Conservation (phyloP, 2,888 invertebrate genomes). For the Aspidiotus rigidus region DNA sequence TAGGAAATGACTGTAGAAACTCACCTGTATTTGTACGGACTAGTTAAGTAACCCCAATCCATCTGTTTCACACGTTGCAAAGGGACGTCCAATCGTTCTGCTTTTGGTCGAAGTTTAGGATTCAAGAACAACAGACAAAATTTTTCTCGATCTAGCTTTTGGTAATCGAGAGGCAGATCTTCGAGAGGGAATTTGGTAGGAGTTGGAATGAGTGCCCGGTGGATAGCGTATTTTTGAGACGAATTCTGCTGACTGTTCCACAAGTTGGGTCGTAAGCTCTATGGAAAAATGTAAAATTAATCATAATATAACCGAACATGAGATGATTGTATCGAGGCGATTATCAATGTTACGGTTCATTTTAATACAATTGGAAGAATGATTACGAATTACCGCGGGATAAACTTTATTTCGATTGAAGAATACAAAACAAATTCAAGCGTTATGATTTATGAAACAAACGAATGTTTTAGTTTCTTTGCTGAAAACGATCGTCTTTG, state of each 20-base stretch:
- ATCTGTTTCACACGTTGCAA: slow-evolving; percentile 9
- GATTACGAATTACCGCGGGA: too few relatives aligned
- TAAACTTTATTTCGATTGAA: too few relatives aligned
- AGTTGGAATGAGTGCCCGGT: slow-evolving; percentile 19
- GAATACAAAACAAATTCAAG: too few relatives aligned
- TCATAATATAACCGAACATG: neutral
- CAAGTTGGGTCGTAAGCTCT: slow-evolving; percentile 11
- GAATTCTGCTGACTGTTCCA: neutral
- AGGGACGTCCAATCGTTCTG: neutral
- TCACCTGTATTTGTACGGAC: neutral
- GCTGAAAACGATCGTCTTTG: too few relatives aligned
- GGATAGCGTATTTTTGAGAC: neutral
- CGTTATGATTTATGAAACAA: too few relatives aligned
- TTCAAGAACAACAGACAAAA: slow-evolving; percentile 17
- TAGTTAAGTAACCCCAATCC: slow-evolving; percentile 6
- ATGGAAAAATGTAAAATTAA: neutral
- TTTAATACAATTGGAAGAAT: too few relatives aligned
- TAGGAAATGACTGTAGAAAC: too few relatives aligned
- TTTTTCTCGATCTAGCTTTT: slow-evolving; percentile 18
- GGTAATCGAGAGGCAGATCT: slow-evolving; percentile 11
- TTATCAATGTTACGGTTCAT: too few relatives aligned
- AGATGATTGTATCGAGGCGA: too few relatives aligned
- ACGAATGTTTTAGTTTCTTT: too few relatives aligned
- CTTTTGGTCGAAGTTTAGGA: slow-evolving; percentile 2
- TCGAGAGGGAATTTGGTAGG: slow-evolving; percentile 7